These are phyloP conservation scores for Zaprionus kolodkinae DNA, from an alignment of 1,140 invertebrate species.

Conservation along the genomic window DNA sequence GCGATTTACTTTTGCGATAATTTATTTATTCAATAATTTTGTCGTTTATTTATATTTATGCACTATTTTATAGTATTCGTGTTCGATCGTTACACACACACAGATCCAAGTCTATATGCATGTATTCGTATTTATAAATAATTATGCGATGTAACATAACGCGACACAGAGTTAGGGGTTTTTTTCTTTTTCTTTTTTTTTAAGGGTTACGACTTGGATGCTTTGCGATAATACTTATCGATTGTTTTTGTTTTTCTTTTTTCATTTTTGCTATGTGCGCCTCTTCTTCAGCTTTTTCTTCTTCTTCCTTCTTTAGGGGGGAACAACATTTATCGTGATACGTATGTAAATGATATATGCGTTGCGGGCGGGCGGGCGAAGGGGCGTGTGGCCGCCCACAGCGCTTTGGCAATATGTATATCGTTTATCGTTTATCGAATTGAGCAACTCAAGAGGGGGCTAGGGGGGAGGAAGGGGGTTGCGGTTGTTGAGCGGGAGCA, in stretches of 20 bases:
- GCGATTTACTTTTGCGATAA: constrained; percentile 61
- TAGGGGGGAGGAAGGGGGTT: background rate
- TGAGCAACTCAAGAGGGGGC: background rate
- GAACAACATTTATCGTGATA: constrained; percentile 70
- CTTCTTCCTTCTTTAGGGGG: constrained; percentile 19
- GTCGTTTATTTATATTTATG: constrained; percentile 76
- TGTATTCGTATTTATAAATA: background rate
- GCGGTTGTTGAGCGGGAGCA: constrained; percentile 42
- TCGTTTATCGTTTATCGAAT: constrained; percentile 11
- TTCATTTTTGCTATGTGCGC: constrained; percentile 43
- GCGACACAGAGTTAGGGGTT: constrained; percentile 42
- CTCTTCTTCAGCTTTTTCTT: constrained; percentile 25
- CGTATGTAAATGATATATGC: constrained; percentile 78
- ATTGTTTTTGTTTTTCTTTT: constrained; percentile 11
- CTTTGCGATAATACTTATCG: constrained; percentile 6
- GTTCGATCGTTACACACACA: constrained; percentile 58
- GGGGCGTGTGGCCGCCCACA: constrained; percentile 14
- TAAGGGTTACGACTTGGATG: constrained; percentile 9
- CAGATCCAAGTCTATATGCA: background rate
- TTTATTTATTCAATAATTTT: constrained; percentile 79
- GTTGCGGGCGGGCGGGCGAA: constrained; percentile 20
- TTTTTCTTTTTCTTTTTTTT: constrained; percentile 22
- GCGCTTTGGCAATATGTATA: constrained; percentile 26
- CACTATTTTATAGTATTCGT: constrained; percentile 82
- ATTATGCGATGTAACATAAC: constrained; percentile 79